A percentile compares a stretch with the other conserved stretches of the same genome.
Conservation (phyloP, 1,140 invertebrate species). For the Drosophila trapezifrons region DNA sequence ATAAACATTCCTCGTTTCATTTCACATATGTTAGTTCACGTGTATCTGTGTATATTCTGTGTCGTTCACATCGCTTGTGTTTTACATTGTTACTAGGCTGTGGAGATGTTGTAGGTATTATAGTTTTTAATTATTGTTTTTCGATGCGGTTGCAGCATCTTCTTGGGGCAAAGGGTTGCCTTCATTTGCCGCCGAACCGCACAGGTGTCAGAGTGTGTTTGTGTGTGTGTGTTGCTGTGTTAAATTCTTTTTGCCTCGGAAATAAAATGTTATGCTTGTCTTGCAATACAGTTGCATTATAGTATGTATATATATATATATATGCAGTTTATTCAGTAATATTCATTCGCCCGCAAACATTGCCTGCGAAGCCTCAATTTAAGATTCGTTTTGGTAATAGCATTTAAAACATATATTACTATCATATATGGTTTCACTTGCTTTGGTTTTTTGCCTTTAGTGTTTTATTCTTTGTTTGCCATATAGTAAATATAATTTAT, state of each 20-base stretch:
- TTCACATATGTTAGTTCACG: slow-evolving; percentile 58
- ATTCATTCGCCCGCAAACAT: slow-evolving; percentile 52
- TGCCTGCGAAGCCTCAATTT: slow-evolving; percentile 41
- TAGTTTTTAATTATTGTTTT: slow-evolving; percentile 19
- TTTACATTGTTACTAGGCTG: slow-evolving; percentile 37
- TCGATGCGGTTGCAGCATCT: slow-evolving; percentile 10
- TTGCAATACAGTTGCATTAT: slow-evolving; percentile 70
- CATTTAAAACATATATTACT: slow-evolving; percentile 76
- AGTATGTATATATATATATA: slow-evolving; percentile 52
- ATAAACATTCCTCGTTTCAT: slow-evolving; percentile 77
- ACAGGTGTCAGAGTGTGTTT: slow-evolving; percentile 33
- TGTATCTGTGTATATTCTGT: slow-evolving; percentile 56
- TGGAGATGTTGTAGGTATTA: slow-evolving; percentile 27
- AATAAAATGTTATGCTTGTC: slow-evolving; percentile 74
- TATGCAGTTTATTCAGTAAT: slow-evolving; percentile 72
- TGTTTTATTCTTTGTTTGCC: slow-evolving; percentile 36
- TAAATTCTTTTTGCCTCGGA: slow-evolving; percentile 59
- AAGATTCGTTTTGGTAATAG: slow-evolving; percentile 66
- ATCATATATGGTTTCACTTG: slow-evolving; percentile 53
- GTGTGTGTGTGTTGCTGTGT: slow-evolving; percentile 27
- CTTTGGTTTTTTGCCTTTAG: slow-evolving; percentile 37
- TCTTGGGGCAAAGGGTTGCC: not conserved
- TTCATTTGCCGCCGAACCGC: slow-evolving; percentile 37
- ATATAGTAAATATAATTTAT: slow-evolving; percentile 81
- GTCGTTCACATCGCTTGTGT: slow-evolving; percentile 45